These are phyloP conservation scores for Mylabris phalerata DNA, from an alignment of 1,140 invertebrate genomes.

Conservation along the genomic window DNA sequence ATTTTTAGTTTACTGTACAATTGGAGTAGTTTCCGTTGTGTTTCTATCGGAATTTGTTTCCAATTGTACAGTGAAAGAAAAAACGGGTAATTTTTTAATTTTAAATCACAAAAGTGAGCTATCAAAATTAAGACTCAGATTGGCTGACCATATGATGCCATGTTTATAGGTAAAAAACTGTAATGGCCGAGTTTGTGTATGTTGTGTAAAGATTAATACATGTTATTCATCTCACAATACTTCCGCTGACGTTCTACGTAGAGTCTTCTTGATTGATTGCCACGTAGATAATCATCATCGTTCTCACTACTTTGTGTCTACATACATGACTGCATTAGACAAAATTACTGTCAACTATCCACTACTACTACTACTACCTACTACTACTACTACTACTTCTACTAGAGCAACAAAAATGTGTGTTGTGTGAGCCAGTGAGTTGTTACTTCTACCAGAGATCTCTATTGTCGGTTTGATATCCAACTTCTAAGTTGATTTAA, in stretches of 20 bases:
- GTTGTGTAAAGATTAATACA: conserved; percentile 30
- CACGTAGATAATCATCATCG: conserved; percentile 31
- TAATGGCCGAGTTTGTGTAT: conserved; percentile 36
- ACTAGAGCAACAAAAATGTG: conserved; percentile 6
- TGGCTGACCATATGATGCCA: conserved; percentile 38
- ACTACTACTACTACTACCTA: conserved; percentile 15
- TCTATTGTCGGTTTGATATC: background rate
- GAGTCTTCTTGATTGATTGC: conserved; percentile 26
- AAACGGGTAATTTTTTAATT: too few species aligned
- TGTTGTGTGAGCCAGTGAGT: conserved; percentile 34
- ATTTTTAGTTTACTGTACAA: conserved; percentile 17
- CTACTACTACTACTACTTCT: conserved; percentile 9
- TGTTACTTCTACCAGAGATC: conserved; percentile 30
- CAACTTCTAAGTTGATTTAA: conserved; percentile 31
- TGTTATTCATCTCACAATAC: too few species aligned
- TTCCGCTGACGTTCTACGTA: too few species aligned
- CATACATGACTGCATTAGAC: conserved; percentile 28
- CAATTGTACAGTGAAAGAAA: conserved; percentile 10
- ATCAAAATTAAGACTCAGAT: conserved; percentile 11
- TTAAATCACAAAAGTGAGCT: too few species aligned
- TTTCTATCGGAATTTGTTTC: conserved; percentile 11
- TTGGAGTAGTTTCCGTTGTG: conserved; percentile 15
- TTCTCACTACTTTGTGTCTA: conserved; percentile 25
- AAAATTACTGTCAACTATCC: conserved; percentile 2
- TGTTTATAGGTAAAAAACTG: conserved; percentile 43